Evolutionary conservation across 37 sponge, comb jelly and placozoan species (phyloP).

Genomic region (Ianthella basta): DNA sequence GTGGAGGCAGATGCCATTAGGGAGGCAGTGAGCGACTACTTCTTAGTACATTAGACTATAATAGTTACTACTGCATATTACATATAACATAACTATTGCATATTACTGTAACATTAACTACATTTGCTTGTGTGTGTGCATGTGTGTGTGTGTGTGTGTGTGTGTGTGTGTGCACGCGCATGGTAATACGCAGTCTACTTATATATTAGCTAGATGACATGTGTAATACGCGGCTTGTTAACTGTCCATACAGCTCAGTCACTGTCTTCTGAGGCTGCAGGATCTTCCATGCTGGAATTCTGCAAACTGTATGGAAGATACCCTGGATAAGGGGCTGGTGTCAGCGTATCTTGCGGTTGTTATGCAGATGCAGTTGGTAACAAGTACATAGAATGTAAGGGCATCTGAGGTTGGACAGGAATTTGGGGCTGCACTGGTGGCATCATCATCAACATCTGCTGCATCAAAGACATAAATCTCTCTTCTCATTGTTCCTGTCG

Average conservation of each 20-base stretch:
- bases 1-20: too few relatives aligned
- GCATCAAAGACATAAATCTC: conserved; percentile 21
- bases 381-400: too few relatives aligned
- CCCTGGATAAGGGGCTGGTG: not conserved
- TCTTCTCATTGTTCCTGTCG: conserved; percentile 2
- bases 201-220: too few relatives aligned
- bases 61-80: too few relatives aligned
- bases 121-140: conserved; percentile 4
- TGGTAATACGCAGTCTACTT: not conserved
- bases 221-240: conserved; percentile 17
- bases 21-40: too few relatives aligned
- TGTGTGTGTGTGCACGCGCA: conserved; percentile 12
- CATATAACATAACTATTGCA: too few relatives aligned
- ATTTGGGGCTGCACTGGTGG: too few relatives aligned
- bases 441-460: conserved; percentile 2
- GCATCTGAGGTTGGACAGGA: too few relatives aligned
- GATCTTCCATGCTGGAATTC: not conserved
- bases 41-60: too few relatives aligned
- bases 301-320: not conserved
- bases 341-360: too few relatives aligned
- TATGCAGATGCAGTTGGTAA: too few relatives aligned
- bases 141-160: conserved; percentile 13
- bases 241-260: not conserved
- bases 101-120: too few relatives aligned
- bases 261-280: not conserved